Evolutionary conservation across 1,140 invertebrate species (phyloP).

Genomic region (Spodoptera litura): DNA sequence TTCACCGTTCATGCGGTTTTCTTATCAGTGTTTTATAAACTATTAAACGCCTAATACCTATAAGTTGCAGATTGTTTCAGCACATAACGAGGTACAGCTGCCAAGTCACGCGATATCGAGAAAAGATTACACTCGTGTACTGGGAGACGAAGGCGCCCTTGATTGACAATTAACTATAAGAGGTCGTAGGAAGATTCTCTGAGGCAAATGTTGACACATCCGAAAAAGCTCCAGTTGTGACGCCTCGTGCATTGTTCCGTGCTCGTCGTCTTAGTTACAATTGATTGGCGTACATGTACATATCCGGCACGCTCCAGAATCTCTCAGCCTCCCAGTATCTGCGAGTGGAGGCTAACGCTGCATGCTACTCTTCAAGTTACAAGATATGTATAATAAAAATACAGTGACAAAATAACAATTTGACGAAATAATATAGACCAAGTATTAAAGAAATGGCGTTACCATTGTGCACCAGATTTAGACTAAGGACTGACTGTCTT

Average conservation of each 20-base stretch:
- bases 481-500: not conserved
- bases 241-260: constrained; percentile 26
- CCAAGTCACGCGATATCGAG: constrained; percentile 4
- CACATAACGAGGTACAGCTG: constrained; percentile 19
- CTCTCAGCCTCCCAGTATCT: constrained; percentile 58
- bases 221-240: constrained; percentile 39
- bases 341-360: constrained; percentile 8
- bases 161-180: constrained; percentile 25
- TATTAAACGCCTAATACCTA: constrained; percentile 22
- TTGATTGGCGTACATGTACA: constrained; percentile 71
- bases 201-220: constrained; percentile 31
- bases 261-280: constrained; percentile 68
- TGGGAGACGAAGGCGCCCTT: constrained; percentile 21
- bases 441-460: constrained; percentile 6
- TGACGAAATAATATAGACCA: constrained; percentile 1
- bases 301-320: constrained; percentile 46
- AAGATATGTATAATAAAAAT: constrained; percentile 17
- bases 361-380: not conserved
- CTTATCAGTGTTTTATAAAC: constrained; percentile 37
- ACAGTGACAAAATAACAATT: constrained; percentile 14
- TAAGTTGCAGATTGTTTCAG: constrained; percentile 12
- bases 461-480: not conserved
- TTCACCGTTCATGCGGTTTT: not conserved
- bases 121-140: constrained; percentile 15
- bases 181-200: constrained; percentile 23